A percentile compares a stretch with the other conserved stretches of the same genome.
Evolutionary conservation across 1,140 invertebrate genomes (phyloP).

Genomic region (Drosophila eugracilis): DNA sequence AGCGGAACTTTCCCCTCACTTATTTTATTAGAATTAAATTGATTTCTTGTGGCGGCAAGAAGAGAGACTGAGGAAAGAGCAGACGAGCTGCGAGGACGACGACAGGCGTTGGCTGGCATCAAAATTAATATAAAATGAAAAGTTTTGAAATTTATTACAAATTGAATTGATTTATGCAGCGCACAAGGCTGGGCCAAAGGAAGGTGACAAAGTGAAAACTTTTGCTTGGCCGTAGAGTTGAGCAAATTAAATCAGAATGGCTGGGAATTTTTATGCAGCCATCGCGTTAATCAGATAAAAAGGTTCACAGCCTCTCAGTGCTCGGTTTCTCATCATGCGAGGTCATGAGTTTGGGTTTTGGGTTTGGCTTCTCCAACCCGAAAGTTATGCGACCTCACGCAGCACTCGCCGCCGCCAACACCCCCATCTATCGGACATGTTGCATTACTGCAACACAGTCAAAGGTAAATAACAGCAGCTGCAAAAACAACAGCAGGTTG

Average conservation of each 20-base stretch:
- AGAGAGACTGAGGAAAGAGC: conserved; percentile 11
- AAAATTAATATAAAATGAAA: conserved; percentile 84
- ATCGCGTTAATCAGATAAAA: conserved; percentile 75
- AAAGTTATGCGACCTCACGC: conserved; percentile 61
- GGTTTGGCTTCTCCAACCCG: conserved; percentile 11
- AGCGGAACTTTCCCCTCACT: conserved; percentile 67
- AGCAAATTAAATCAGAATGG: conserved; percentile 70
- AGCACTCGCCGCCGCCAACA: too few species aligned
- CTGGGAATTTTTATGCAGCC: conserved; percentile 39
- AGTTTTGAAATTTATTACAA: conserved; percentile 83
- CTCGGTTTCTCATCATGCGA: conserved; percentile 1
- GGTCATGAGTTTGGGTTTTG: conserved; percentile 29
- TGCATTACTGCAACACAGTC: conserved; percentile 37
- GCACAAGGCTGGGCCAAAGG: conserved; percentile 19
- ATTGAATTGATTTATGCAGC: conserved; percentile 82
- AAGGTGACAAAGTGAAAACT: conserved; percentile 80
- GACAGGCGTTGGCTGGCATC: conserved; percentile 65
- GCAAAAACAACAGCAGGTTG: conserved; percentile 15
- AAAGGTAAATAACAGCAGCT: conserved; percentile 58
- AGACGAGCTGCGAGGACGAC: conserved; percentile 29
- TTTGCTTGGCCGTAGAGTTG: conserved; percentile 28
- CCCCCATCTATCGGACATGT: background rate
- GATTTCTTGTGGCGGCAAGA: conserved; percentile 61
- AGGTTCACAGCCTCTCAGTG: conserved; percentile 47
- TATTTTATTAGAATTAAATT: conserved; percentile 84